These are phyloP conservation scores for Laothoe populi DNA, from an alignment of 2,888 invertebrate genomes.

Conservation along the genomic window DNA sequence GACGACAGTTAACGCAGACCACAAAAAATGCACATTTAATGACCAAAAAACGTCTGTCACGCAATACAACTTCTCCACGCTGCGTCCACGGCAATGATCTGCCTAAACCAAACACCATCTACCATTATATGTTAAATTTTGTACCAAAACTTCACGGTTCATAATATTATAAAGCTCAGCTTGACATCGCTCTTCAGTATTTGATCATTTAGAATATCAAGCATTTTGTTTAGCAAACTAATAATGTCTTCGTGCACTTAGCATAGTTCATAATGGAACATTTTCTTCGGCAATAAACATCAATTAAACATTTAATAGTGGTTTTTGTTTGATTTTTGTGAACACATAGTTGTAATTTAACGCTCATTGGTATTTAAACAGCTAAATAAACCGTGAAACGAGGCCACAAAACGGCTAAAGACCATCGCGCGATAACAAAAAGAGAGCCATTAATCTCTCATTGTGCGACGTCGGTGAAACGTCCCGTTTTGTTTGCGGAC, in stretches of 20 bases:
- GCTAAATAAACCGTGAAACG: slow-evolving; percentile 80
- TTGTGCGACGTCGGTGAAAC: slow-evolving; percentile 73
- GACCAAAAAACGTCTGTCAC: slow-evolving; percentile 69
- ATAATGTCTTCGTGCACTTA: slow-evolving; percentile 43
- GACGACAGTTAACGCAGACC: slow-evolving; percentile 73
- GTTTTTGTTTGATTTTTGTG: slow-evolving; percentile 57
- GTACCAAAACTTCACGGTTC: slow-evolving; percentile 62
- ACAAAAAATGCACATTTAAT: slow-evolving; percentile 80
- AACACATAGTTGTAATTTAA: slow-evolving; percentile 67
- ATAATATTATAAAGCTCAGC: background rate
- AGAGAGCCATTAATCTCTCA: slow-evolving; percentile 80
- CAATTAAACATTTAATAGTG: slow-evolving; percentile 26
- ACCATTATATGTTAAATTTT: slow-evolving; percentile 75
- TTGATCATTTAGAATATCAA: background rate
- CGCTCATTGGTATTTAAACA: slow-evolving; percentile 74
- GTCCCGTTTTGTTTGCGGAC: slow-evolving; percentile 77
- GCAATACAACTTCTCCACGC: slow-evolving; percentile 44
- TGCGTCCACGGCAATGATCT: slow-evolving; percentile 30
- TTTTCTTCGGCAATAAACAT: slow-evolving; percentile 27
- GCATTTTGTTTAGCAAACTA: slow-evolving; percentile 42
- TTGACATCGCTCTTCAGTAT: slow-evolving; percentile 55
- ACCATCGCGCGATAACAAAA: slow-evolving; percentile 78
- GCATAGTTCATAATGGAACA: slow-evolving; percentile 2
- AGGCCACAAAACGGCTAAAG: slow-evolving; percentile 78
- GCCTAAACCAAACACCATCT: slow-evolving; percentile 56